Conservation (phyloP, 2,888 invertebrate genomes). For the Polietes domitor region DNA sequence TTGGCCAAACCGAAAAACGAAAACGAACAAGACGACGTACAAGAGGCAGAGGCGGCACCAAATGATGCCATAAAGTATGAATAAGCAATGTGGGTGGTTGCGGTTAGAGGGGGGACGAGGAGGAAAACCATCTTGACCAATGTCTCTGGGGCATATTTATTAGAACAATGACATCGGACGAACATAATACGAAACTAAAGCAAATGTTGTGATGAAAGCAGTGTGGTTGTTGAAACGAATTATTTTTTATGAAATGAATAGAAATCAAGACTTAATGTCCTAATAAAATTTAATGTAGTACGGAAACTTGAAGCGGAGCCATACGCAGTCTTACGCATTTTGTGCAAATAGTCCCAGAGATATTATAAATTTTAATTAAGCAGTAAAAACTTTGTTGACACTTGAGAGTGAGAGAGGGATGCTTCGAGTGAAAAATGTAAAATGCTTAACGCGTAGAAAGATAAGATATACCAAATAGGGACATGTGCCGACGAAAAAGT, state of each 20-base stretch:
- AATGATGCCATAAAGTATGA: constrained; percentile 19
- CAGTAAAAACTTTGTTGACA: constrained; percentile 13
- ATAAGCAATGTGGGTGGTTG: neutral
- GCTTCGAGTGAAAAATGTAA: no score
- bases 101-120: neutral
- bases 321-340: constrained; percentile 15
- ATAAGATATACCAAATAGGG: no score
- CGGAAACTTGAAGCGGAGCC: neutral
- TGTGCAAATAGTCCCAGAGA: constrained; percentile 28
- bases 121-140: constrained; percentile 29
- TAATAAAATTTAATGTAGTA: constrained; percentile 22
- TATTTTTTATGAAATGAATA: constrained; percentile 18
- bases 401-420: no score
- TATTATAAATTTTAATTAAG: constrained; percentile 43
- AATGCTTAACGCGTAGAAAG: no score
- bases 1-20: neutral
- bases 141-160: constrained; percentile 42
- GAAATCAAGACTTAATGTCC: constrained; percentile 37
- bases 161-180: constrained; percentile 38
- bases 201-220: neutral
- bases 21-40: no score
- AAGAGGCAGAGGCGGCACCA: neutral
- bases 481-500: no score
- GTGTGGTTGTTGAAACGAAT: neutral
- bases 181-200: neutral